Percentiles rank a stretch among this genome's conserved stretches.
These are phyloP conservation scores for Scatophagus argus DNA, from an alignment of 2,113 vertebrate species.

Conservation along the genomic window DNA sequence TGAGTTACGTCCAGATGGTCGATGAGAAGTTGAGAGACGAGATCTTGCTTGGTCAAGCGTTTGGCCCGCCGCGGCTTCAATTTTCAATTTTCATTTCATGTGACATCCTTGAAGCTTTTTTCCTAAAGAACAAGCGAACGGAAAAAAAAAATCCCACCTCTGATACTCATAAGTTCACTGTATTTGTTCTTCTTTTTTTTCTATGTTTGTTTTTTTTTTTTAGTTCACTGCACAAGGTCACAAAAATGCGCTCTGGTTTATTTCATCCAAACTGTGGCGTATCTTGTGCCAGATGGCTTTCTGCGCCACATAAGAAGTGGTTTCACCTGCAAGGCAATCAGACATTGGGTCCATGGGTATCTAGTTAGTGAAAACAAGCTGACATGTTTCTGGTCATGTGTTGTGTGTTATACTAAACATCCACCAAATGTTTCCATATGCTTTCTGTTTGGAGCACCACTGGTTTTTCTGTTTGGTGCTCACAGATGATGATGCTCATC, in stretches of 20 bases:
- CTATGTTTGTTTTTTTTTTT: no score
- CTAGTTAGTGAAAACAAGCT: conserved; percentile 35
- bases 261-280: conserved; percentile 44
- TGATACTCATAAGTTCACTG: conserved; percentile 44
- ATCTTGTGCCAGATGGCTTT: conserved; percentile 59
- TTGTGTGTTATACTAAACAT: conserved; percentile 46
- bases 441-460: conserved; percentile 25
- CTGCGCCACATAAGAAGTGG: conserved; percentile 47
- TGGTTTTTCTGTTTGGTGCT: conserved; percentile 22
- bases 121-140: conserved; percentile 22
- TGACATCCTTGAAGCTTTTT: conserved; percentile 52
- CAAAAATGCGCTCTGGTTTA: conserved; percentile 58
- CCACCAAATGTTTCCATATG: conserved; percentile 61
- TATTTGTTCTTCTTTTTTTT: no score
- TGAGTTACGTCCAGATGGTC: conserved; percentile 77
- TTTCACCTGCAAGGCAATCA: conserved; percentile 63
- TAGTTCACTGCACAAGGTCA: conserved; percentile 59
- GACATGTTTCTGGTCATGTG: conserved; percentile 42
- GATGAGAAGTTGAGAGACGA: conserved; percentile 53
- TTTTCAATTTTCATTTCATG: conserved; percentile 58
- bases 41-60: conserved; percentile 50
- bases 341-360: conserved; percentile 8
- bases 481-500: neutral
- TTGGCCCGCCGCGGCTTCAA: conserved; percentile 43
- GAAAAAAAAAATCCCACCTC: conserved; percentile 5